phyloP scores from a whole-genome alignment of 2,888 invertebrate genomes.

The Salpingus planirostris region DNA sequence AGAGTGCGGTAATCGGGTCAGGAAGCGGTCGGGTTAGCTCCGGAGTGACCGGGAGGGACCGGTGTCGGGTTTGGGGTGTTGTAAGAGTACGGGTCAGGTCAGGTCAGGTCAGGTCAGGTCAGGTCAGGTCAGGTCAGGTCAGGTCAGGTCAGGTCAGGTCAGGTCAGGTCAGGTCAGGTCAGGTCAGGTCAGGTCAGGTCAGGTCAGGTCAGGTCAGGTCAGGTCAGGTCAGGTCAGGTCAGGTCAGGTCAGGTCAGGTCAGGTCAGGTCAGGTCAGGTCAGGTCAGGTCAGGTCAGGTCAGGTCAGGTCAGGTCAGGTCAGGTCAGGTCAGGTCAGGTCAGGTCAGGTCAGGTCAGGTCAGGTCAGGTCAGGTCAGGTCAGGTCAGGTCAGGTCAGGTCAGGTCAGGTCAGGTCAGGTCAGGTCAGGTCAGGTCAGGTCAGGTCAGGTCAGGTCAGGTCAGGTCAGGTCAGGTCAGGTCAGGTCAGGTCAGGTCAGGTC shows the following conservation, averaged over 20 bases:
- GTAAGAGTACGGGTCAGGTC: no score
- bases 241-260: slow-evolving; percentile 15
- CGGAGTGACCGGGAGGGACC: no score
- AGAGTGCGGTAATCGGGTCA: no score
- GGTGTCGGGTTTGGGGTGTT: no score
- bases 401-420: slow-evolving; percentile 24
- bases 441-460: slow-evolving; percentile 11
- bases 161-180: slow-evolving; percentile 14
- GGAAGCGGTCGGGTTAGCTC: no score
- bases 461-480: slow-evolving; percentile 22
- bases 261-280: slow-evolving; percentile 15
- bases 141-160: slow-evolving; percentile 13
- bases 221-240: slow-evolving; percentile 15
- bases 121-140: slow-evolving; percentile 11
- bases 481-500: slow-evolving; percentile 41
- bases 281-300: slow-evolving; percentile 14
- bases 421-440: slow-evolving; percentile 20
- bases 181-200: slow-evolving; percentile 14
- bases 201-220: slow-evolving; percentile 15
- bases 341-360: slow-evolving; percentile 11
- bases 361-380: slow-evolving; percentile 11
- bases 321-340: slow-evolving; percentile 11
- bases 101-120: slow-evolving; percentile 12
- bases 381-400: slow-evolving; percentile 11
- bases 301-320: slow-evolving; percentile 11